Percentiles rank a stretch among this genome's conserved stretches.
These are phyloP conservation scores for Torymus aiolomorphi DNA, from an alignment of 2,888 invertebrate genomes.

Conservation along the genomic window DNA sequence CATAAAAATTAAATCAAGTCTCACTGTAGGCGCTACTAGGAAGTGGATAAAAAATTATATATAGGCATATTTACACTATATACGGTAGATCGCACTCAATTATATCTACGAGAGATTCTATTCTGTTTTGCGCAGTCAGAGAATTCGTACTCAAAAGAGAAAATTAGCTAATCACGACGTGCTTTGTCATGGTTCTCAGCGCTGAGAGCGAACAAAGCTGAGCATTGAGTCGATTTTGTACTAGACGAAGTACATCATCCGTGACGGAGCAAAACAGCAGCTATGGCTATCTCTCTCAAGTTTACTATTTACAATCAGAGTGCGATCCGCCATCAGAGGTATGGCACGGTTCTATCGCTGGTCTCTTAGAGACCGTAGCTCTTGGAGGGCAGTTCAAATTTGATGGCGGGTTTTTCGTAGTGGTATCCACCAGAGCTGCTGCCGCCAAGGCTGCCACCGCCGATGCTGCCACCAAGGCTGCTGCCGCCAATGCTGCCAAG, in stretches of 20 bases:
- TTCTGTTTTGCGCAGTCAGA: background rate
- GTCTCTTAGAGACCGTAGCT: background rate
- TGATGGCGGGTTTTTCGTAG: slow-evolving; percentile 42
- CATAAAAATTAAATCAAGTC: background rate
- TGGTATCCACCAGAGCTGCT: slow-evolving; percentile 22
- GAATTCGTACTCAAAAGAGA: background rate
- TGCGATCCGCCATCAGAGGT: background rate
- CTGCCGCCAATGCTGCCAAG: too few species aligned
- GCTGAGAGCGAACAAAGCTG: too few species aligned
- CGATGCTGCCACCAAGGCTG: too few species aligned
- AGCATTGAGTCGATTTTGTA: too few species aligned
- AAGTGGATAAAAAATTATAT: background rate
- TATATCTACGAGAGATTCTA: background rate
- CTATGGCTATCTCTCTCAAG: background rate
- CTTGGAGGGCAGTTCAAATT: slow-evolving; percentile 39
- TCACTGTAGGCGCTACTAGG: background rate
- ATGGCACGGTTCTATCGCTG: background rate
- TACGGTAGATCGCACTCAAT: background rate
- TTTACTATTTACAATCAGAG: slow-evolving; percentile 11
- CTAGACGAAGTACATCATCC: too few species aligned
- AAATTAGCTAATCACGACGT: background rate
- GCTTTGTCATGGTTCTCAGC: too few species aligned
- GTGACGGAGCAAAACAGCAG: too few species aligned
- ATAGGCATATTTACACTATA: slow-evolving; percentile 17
- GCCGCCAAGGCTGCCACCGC: too few species aligned